These are phyloP conservation scores for Zaprionus camerounensis DNA, from an alignment of 1,140 invertebrate species.

Conservation along the genomic window DNA sequence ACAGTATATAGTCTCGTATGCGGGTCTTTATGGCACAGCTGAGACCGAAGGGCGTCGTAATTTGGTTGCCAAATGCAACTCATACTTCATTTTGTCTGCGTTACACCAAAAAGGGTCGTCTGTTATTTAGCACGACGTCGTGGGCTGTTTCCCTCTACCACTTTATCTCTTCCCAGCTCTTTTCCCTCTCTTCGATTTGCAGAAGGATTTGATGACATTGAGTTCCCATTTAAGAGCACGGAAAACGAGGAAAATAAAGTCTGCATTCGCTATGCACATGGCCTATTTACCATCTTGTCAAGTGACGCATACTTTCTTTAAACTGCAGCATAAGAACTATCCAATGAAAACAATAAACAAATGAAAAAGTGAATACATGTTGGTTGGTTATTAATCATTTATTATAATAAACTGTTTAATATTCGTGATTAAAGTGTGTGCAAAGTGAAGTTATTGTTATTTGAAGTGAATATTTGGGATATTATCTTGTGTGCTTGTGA, in stretches of 20 bases:
- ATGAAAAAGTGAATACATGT: no score
- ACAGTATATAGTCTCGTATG: conserved; percentile 38
- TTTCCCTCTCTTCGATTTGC: neutral
- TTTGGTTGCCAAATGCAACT: conserved; percentile 78
- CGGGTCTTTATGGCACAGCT: conserved; percentile 54
- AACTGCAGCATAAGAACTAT: no score
- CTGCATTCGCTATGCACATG: neutral
- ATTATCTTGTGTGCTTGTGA: neutral
- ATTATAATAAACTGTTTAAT: neutral
- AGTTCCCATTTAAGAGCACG: neutral
- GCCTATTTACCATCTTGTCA: neutral
- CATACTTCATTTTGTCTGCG: conserved; percentile 75
- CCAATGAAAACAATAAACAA: no score
- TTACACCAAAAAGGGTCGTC: conserved; percentile 15
- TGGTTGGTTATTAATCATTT: no score
- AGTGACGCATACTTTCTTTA: no score
- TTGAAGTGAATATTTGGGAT: neutral
- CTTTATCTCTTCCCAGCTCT: neutral
- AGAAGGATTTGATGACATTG: neutral
- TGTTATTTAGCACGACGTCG: neutral
- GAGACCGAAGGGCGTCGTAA: conserved; percentile 73
- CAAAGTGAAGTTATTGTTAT: neutral
- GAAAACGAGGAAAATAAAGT: neutral
- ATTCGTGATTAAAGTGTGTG: neutral
- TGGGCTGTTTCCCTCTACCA: neutral